These are phyloP conservation scores for Monodelphis domestica DNA, from an alignment of 2,797 vertebrate genomes.

Conservation along the genomic window DNA sequence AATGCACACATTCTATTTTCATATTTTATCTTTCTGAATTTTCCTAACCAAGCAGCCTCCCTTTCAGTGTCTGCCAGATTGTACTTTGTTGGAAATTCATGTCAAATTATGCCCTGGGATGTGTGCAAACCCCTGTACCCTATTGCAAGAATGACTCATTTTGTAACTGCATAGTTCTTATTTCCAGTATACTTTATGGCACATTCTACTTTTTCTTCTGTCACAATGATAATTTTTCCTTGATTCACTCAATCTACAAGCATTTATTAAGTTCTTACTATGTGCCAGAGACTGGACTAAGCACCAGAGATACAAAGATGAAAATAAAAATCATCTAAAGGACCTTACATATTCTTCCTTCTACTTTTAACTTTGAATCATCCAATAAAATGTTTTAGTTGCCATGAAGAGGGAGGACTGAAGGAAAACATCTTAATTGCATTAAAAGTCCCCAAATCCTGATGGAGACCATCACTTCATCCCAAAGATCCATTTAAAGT, in stretches of 20 bases:
- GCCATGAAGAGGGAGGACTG: not conserved
- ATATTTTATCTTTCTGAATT: constrained; percentile 59
- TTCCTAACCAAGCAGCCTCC: constrained; percentile 44
- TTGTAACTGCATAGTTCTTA: not conserved
- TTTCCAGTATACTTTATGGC: not conserved
- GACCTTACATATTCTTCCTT: not conserved
- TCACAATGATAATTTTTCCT: not conserved
- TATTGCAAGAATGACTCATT: not conserved
- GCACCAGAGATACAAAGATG: not conserved
- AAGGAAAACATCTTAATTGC: not conserved
- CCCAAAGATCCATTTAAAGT: not conserved
- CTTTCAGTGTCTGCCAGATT: not conserved
- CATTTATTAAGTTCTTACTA: not conserved
- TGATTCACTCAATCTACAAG: not conserved
- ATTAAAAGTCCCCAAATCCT: not conserved
- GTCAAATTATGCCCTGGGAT: constrained; percentile 15
- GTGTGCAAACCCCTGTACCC: not conserved
- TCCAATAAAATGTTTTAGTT: not conserved
- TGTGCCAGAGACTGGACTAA: not conserved
- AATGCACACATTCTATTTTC: not conserved
- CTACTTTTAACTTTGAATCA: not conserved
- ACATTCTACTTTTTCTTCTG: not conserved
- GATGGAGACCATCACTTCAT: not conserved
- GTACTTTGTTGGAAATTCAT: constrained; percentile 24
- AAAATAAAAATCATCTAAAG: not conserved